A percentile compares a stretch with the other conserved stretches of the same genome.
Evolutionary conservation across 2,888 invertebrate species (phyloP).

Genomic region (Drosophila pseudotalamancana): DNA sequence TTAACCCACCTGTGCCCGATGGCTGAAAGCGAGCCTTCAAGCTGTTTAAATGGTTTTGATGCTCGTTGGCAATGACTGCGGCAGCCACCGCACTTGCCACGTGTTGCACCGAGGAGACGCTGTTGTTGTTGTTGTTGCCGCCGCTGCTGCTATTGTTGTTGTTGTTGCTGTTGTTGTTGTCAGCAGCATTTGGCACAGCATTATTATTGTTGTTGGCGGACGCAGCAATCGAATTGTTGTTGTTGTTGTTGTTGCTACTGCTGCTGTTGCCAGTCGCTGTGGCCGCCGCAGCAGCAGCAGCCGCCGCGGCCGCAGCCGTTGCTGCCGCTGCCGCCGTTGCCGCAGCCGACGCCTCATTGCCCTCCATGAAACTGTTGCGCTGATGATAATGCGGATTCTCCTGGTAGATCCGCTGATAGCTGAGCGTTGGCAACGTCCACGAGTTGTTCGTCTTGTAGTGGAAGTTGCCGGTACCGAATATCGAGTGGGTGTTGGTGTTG

Average conservation of each 20-base stretch:
- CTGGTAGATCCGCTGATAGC: conserved; percentile 83
- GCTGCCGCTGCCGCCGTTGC: conserved; percentile 35
- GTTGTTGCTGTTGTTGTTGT: conserved; percentile 11
- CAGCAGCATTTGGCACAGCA: conserved; percentile 9
- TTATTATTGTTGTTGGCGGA: conserved; percentile 22
- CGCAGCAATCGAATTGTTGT: conserved; percentile 28
- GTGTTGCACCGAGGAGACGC: conserved; percentile 73
- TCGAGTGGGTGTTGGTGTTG: conserved; percentile 82
- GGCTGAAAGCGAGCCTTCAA: conserved; percentile 77
- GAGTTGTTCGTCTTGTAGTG: conserved; percentile 84
- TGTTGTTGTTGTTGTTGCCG: conserved; percentile 38
- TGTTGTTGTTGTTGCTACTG: conserved; percentile 33
- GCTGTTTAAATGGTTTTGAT: conserved; percentile 77
- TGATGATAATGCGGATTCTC: conserved; percentile 82
- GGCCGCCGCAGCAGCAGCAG: conserved; percentile 37
- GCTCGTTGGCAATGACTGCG: conserved; percentile 78
- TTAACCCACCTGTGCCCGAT: conserved; percentile 75
- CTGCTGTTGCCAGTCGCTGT: conserved; percentile 9
- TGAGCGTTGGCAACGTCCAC: conserved; percentile 82
- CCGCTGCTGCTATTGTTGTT: conserved; percentile 12
- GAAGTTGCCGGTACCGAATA: conserved; percentile 83
- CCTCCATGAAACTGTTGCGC: conserved; percentile 77
- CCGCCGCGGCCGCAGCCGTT: conserved; percentile 42
- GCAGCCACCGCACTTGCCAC: conserved; percentile 81
- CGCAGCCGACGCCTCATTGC: conserved; percentile 42